A percentile compares a stretch with the other conserved stretches of the same genome.
Evolutionary conservation across 2,888 invertebrate species (phyloP).

Genomic region (Amitus sp.): DNA sequence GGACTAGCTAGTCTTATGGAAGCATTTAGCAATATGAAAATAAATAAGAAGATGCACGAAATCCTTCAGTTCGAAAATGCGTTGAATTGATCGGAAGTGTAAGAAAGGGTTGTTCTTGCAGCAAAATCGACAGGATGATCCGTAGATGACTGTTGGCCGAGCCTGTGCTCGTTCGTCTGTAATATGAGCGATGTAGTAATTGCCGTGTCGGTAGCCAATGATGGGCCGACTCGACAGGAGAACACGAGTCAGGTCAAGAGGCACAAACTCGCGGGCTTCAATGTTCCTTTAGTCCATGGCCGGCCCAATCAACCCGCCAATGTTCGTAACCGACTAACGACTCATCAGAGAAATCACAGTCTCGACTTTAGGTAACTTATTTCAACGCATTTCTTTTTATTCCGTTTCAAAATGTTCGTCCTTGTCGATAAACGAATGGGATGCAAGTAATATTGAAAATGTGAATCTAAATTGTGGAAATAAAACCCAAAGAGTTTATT

Average conservation of each 20-base stretch:
- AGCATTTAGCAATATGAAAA: too few species aligned
- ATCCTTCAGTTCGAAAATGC: too few species aligned
- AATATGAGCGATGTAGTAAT: conserved; percentile 66
- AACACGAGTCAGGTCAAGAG: conserved; percentile 63
- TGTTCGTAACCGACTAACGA: conserved; percentile 69
- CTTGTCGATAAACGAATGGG: too few species aligned
- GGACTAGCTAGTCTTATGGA: too few species aligned
- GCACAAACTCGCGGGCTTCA: conserved; percentile 62
- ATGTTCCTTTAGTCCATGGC: conserved; percentile 72
- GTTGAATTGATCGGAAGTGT: too few species aligned
- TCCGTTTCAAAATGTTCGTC: too few species aligned
- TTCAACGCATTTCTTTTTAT: too few species aligned
- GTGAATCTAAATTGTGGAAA: too few species aligned
- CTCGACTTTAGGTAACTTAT: conserved; percentile 88
- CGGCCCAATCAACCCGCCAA: conserved; percentile 66
- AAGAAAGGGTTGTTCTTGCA: conserved; percentile 37
- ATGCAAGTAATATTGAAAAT: too few species aligned
- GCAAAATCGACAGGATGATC: conserved; percentile 57
- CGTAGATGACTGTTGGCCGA: conserved; percentile 65
- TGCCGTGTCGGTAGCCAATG: conserved; percentile 61
- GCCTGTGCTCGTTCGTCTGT: conserved; percentile 58
- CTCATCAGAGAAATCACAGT: conserved; percentile 89
- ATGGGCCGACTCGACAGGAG: conserved; percentile 62
- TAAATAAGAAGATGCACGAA: too few species aligned
- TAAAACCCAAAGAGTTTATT: too few species aligned